Conservation (phyloP, 2,113 vertebrate species). For the Xenus cinereus region DNA sequence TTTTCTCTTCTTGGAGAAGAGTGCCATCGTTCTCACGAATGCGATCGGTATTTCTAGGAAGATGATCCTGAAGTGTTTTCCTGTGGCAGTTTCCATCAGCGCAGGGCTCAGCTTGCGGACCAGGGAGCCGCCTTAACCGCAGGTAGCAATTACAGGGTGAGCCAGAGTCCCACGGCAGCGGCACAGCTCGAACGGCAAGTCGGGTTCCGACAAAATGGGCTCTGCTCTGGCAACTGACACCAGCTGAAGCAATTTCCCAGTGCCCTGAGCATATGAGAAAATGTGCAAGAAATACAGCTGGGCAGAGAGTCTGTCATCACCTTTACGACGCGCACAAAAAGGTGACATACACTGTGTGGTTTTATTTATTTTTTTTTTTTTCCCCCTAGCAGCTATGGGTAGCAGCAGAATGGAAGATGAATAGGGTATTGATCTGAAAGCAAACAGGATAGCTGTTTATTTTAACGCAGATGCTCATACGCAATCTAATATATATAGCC, state of each 20-base stretch:
- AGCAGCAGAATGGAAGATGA: not conserved
- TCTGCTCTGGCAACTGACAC: not conserved
- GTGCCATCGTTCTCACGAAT: not conserved
- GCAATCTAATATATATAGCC: not conserved
- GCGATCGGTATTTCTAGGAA: fast-evolving
- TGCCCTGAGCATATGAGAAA: not conserved
- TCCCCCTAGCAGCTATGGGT: not conserved
- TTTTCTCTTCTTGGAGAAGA: not conserved
- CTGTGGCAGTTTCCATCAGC: not conserved
- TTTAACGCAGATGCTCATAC: conserved; percentile 2
- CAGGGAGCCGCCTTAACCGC: fast-evolving
- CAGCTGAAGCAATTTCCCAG: not conserved
- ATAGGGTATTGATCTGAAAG: conserved; percentile 33
- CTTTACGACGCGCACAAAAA: not conserved
- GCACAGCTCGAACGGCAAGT: not conserved
- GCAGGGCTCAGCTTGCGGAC: not conserved
- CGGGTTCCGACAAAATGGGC: fast-evolving
- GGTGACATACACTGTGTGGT: not conserved
- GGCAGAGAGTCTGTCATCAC: not conserved
- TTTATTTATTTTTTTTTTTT: not conserved
- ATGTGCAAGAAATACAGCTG: not conserved
- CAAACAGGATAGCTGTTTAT: not conserved
- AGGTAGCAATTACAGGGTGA: not conserved
- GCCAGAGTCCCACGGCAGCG: fast-evolving
- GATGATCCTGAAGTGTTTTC: not conserved